phyloP scores from a whole-genome alignment of 2,888 invertebrate species.

The Acanthococcus lagerstroemiae region DNA sequence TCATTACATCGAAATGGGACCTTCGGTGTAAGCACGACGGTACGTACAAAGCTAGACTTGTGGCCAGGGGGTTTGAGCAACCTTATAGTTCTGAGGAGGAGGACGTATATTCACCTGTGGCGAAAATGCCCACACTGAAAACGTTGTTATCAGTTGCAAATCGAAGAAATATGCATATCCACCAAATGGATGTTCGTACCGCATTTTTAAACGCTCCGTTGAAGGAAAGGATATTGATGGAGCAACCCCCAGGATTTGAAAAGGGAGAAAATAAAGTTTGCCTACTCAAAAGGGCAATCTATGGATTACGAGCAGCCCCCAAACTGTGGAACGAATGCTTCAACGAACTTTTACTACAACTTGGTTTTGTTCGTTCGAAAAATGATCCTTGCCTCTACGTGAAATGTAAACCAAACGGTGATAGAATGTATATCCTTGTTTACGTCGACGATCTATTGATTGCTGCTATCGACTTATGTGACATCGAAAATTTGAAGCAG shows the following conservation, averaged over 20 bases:
- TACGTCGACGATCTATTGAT: conserved; percentile 26
- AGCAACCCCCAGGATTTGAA: conserved; percentile 34
- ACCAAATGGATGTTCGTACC: conserved; percentile 34
- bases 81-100: no score
- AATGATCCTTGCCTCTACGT: conserved; percentile 1
- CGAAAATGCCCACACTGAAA: conserved; percentile 8
- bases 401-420: no score
- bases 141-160: no score
- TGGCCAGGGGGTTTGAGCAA: conserved; percentile 31
- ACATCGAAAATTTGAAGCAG: background rate
- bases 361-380: conserved; percentile 30
- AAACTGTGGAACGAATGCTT: conserved; percentile 32
- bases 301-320: conserved; percentile 36
- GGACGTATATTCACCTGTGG: conserved; percentile 6
- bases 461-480: background rate
- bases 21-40: no score
- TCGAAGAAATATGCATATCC: conserved; percentile 32
- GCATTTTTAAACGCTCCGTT: conserved; percentile 32
- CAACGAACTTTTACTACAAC: conserved; percentile 32
- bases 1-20: no score
- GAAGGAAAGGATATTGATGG: conserved; percentile 32
- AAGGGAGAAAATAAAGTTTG: conserved; percentile 32
- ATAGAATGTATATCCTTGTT: background rate
- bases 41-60: no score
- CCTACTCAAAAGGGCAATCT: conserved; percentile 34